Percentiles rank a stretch among this genome's conserved stretches.
These are phyloP conservation scores for Mnemiopsis leidyi DNA, from an alignment of 37 sponge, comb jelly and placozoan species.

Conservation along the genomic window DNA sequence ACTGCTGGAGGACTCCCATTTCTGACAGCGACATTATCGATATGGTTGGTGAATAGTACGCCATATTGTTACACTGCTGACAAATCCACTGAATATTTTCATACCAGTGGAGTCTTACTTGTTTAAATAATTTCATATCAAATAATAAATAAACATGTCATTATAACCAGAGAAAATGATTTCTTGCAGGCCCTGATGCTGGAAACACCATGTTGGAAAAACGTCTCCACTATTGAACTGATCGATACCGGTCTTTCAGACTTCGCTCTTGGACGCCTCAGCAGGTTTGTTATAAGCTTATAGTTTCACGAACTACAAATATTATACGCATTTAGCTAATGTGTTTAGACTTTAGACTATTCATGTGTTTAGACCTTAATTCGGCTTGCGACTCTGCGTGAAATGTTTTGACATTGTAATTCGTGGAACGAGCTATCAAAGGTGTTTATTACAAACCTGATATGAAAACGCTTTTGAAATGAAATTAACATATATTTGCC, in stretches of 20 bases:
- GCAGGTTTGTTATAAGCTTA: background rate
- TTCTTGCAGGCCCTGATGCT: background rate
- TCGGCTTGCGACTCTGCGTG: too few species aligned
- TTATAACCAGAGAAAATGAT: too few species aligned
- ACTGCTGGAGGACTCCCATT: slow-evolving; percentile 42
- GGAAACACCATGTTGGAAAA: slow-evolving; percentile 38
- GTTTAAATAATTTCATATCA: background rate
- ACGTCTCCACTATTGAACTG: slow-evolving; percentile 38
- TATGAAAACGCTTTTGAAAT: too few species aligned
- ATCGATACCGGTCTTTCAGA: slow-evolving; percentile 17
- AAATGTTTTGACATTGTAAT: too few species aligned
- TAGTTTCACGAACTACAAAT: too few species aligned
- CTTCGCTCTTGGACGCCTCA: slow-evolving; percentile 41
- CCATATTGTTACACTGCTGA: too few species aligned
- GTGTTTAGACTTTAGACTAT: too few species aligned
- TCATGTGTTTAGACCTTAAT: too few species aligned
- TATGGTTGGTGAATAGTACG: slow-evolving; percentile 13
- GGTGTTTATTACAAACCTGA: too few species aligned
- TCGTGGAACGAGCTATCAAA: too few species aligned
- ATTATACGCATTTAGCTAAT: too few species aligned
- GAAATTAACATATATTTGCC: too few species aligned
- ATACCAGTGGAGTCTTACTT: background rate
- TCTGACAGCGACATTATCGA: slow-evolving; percentile 49
- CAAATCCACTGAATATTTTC: background rate
- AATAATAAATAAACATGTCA: background rate